A percentile compares a stretch with the other conserved stretches of the same genome.
phyloP scores from a whole-genome alignment of 2,113 vertebrate species.

The Nycticryphes semicollaris region DNA sequence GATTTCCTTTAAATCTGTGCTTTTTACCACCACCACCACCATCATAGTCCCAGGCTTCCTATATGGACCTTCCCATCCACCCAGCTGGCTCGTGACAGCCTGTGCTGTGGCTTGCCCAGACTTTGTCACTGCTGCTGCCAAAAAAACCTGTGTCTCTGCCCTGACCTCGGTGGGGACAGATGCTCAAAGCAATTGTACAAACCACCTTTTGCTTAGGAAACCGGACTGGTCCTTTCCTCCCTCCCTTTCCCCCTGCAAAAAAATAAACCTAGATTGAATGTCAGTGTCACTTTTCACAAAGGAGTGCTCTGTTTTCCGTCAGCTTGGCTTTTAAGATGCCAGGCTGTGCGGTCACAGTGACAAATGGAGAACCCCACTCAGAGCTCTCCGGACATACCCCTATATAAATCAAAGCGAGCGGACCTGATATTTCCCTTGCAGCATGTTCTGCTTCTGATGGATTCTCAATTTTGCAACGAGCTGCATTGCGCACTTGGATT shows the following conservation, averaged over 20 bases:
- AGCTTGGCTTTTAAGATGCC: conserved; percentile 54
- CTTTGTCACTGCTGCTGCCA: background rate
- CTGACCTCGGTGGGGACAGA: background rate
- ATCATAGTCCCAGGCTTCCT: background rate
- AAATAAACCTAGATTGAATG: conserved; percentile 58
- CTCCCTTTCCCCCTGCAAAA: background rate
- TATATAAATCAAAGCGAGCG: conserved; percentile 51
- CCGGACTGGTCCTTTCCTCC: background rate
- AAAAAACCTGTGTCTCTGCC: background rate
- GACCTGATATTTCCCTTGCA: conserved; percentile 53
- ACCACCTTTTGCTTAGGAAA: background rate
- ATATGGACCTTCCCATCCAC: background rate
- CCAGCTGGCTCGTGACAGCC: background rate
- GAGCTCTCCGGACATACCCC: background rate
- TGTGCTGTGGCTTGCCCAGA: background rate
- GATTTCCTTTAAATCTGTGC: background rate
- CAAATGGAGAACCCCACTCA: conserved; percentile 35
- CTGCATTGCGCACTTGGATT: conserved; percentile 16
- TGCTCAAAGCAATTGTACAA: background rate
- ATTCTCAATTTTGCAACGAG: conserved; percentile 45
- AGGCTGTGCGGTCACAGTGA: conserved; percentile 33
- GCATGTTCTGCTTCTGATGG: conserved; percentile 41
- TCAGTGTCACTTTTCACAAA: conserved; percentile 47
- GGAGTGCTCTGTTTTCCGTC: conserved; percentile 41
- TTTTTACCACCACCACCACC: background rate